Evolutionary conservation across 1,140 invertebrate species (phyloP), one percentile per base, ranked within the genome.

Genomic region (Scaptomyza hsui): DNA sequence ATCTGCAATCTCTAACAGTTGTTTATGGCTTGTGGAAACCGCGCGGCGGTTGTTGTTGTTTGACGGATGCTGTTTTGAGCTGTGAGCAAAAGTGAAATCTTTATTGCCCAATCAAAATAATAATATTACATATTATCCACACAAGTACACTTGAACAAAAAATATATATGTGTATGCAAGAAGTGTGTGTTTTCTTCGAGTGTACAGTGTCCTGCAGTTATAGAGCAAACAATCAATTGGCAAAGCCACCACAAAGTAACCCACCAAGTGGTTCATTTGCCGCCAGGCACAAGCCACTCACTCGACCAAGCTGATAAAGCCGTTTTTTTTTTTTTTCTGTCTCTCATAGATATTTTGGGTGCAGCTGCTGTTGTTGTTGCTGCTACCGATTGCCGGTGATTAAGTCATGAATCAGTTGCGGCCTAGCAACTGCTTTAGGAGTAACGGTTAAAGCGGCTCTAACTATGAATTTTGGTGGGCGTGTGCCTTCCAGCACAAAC

Each of bases 181-280:
- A n/a, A n/a, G 24, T 26, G 24, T 26, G 24, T 29, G 26, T 29
- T 6, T 29, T 5, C n/a, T 29, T 6, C 1, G 26, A 1, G 24
- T 24, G 4, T 18, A 7, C 1, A 52, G 13, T 37, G 32, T 88
- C 78, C 82, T 86, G 70, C 74, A 77, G 82, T 81, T 82, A 64
- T 78, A 42, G 82, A 78, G 82, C 82, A 88, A 86, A 86, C 74
- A 86, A 86, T 86, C 82, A 88, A 88, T 88, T 88, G 71, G 45
- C 72, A 37, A n/a, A 32, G 59, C 60, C 64, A 69, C 75, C 63
- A 69, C 42, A 68, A 49, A 55, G 60, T 55, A 62, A 48, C 44
- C 70, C 60, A 65, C 73, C 72, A 71, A 80, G 80, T 75, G 65
- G 60, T 29, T 83, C 35, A 47, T 45, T 70, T 45, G 70, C 26